phyloP scores from a whole-genome alignment of 2,797 vertebrate genomes.

The Leptodactylus fallax region DNA sequence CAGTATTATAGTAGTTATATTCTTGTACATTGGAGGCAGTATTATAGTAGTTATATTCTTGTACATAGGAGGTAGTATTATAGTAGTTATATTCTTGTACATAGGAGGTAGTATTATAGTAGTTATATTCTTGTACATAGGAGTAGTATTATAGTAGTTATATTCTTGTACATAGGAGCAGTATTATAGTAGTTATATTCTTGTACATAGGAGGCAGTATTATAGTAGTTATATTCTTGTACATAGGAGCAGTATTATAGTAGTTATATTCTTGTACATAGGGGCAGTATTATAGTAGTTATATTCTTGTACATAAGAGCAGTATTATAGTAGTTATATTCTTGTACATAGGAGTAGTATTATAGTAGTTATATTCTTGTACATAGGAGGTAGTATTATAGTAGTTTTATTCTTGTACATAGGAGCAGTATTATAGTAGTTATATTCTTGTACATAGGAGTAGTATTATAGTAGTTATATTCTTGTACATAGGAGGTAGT shows the following conservation, averaged over 20 bases:
- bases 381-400: not conserved
- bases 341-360: not conserved
- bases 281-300: not conserved
- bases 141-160: conserved; percentile 1
- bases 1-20: conserved; percentile 11
- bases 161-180: not conserved
- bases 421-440: not conserved
- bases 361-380: not conserved
- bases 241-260: not conserved
- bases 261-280: not conserved
- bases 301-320: not conserved
- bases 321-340: conserved; percentile 5
- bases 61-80: not conserved
- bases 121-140: conserved; percentile 1
- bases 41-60: conserved; percentile 7
- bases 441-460: not conserved
- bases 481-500: not conserved
- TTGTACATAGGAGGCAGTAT: not conserved
- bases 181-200: not conserved
- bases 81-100: conserved; percentile 6
- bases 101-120: conserved; percentile 5
- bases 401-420: not conserved
- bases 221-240: conserved; percentile 1
- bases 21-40: not conserved
- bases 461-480: conserved; percentile 1